Evolutionary conservation across 2,113 vertebrate species (phyloP).

Genomic region (Cinclus cinclus): DNA sequence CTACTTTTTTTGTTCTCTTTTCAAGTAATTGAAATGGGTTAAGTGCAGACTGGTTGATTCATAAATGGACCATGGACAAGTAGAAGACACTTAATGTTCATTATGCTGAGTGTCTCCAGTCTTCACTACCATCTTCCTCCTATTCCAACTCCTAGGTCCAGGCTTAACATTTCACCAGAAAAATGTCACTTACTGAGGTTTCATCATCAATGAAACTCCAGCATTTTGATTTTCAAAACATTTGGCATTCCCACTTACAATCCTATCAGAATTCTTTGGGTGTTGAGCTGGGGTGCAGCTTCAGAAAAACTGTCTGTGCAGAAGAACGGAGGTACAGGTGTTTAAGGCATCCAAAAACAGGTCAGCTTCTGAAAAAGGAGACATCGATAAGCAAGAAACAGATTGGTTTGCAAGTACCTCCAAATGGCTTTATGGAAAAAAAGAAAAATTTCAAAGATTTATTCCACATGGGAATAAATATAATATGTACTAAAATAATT

Average conservation of each 20-base stretch:
- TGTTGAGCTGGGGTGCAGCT: background rate
- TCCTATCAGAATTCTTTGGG: background rate
- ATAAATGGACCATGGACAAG: background rate
- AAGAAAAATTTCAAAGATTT: background rate
- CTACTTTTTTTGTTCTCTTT: background rate
- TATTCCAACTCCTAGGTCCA: background rate
- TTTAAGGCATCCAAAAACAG: background rate
- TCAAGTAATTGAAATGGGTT: background rate
- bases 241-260: accelerated
- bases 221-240: background rate
- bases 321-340: background rate
- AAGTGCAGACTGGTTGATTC: background rate
- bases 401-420: background rate
- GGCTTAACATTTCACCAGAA: background rate
- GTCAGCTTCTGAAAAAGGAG: background rate
- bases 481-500: background rate
- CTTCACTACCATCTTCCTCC: background rate
- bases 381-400: background rate
- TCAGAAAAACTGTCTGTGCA: background rate
- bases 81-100: background rate
- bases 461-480: background rate
- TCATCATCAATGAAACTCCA: background rate
- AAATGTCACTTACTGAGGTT: background rate
- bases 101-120: background rate
- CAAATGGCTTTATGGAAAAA: background rate